A percentile compares a stretch with the other conserved stretches of the same genome.
phyloP scores from a whole-genome alignment of 2,888 invertebrate species.

The Cantharis nigra region DNA sequence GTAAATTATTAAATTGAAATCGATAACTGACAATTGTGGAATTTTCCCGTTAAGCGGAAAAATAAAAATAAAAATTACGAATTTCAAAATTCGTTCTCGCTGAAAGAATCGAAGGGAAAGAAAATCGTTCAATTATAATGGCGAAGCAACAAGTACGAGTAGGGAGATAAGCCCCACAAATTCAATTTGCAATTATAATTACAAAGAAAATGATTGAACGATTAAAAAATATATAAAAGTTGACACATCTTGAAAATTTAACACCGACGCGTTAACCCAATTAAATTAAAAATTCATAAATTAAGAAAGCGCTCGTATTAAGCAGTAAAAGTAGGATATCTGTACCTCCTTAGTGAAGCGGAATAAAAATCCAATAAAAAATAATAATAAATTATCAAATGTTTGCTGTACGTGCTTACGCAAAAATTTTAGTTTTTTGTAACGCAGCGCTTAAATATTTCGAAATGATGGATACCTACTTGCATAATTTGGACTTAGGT shows the following conservation, averaged over 20 bases:
- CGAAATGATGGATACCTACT: slow-evolving; percentile 46
- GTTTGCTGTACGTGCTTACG: neutral
- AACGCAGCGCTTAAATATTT: neutral
- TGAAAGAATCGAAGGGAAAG: neutral
- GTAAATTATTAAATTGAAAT: neutral
- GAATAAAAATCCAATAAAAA: neutral
- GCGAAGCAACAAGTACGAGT: neutral
- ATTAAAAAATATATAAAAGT: neutral
- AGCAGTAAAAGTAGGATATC: neutral
- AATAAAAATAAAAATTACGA: neutral
- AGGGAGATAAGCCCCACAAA: neutral
- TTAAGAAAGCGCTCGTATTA: neutral
- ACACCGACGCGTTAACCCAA: neutral
- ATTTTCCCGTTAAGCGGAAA: neutral
- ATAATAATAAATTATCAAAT: neutral
- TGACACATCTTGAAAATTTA: neutral
- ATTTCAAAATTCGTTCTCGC: no score
- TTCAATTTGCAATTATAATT: neutral
- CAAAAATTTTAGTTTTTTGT: neutral
- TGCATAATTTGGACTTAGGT: slow-evolving; percentile 68
- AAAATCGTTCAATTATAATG: neutral
- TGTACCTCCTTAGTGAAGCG: no score
- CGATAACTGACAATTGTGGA: neutral
- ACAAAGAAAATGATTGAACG: neutral
- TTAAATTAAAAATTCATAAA: neutral